Base-by-base conservation (phyloP, 2,797 vertebrate genomes). In the Halcyon smyrnensis region DNA sequence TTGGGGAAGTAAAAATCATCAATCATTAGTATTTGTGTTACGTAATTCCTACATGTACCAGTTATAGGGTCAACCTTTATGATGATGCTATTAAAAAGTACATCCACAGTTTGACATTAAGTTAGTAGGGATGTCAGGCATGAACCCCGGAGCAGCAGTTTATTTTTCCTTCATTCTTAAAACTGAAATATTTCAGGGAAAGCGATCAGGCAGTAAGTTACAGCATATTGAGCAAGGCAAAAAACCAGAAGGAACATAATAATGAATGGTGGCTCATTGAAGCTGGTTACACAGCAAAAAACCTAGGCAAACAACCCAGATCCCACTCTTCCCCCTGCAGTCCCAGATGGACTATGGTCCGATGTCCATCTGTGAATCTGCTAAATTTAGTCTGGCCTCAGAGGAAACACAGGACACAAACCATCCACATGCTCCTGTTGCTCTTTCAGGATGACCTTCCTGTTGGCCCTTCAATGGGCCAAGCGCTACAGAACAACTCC, bases 311-410 rank as follows among this genome's bases (percentile, higher is more conserved):
- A 84, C 37, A 91, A 68, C 46, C 80, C 71, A 73, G 74, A 92
- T 71, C 62, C 78, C 62, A 54, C 50, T 75, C 75, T 81, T 92
- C 15, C 46, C 41, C 50, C 25, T 4, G 1, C 34, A 51, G 57
- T 69, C 81, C 81, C 90, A 65, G 68, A 74, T 83, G 91, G 88
- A 85, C 87, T 94, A 83, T 4, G 3, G 77, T 63, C 81, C 27
- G 2, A 23, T 24, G 45, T 84, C 74, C 92, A 83, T 94, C 84
- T 95, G 93, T 59, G 81, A 83, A 90, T 78, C 68, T 65, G 90
- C 95, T 97, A 97, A 93, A 95, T 96, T 96, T 97, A 97, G 94
- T 41, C 73, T 74, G 86, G 43, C 71, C 94, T 77, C 78, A 25
- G 86, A 95, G 90, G 93, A 96, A 94, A 92, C 78, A 94, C 37